Evolutionary conservation across 2,888 invertebrate species (phyloP).

Genomic region (Campoletis raptor): DNA sequence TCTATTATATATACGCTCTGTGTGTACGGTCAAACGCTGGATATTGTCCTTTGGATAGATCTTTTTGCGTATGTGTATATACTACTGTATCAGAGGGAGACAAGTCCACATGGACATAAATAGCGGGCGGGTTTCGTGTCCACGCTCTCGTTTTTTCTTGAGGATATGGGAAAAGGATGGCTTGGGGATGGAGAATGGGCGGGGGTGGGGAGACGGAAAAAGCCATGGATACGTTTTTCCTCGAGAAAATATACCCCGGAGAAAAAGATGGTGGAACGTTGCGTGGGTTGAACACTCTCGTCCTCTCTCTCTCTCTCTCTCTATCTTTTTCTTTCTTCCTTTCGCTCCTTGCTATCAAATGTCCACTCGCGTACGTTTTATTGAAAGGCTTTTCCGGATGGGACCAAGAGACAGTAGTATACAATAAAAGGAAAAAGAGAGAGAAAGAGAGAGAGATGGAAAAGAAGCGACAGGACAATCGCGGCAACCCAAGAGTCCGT

Average conservation of each 20-base stretch:
- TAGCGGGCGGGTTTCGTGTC: constrained; percentile 56
- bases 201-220: constrained; percentile 16
- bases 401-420: constrained; percentile 31
- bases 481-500: constrained; percentile 45
- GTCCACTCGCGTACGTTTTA: constrained; percentile 68
- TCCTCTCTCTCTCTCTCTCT: constrained; percentile 40
- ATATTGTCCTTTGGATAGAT: constrained; percentile 61
- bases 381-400: constrained; percentile 68
- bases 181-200: not conserved
- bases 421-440: not conserved
- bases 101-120: constrained; percentile 54
- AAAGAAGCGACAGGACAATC: constrained; percentile 64
- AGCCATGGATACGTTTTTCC: constrained; percentile 58
- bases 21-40: constrained; percentile 40
- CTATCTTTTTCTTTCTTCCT: constrained; percentile 7
- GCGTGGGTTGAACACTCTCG: constrained; percentile 45
- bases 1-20: constrained; percentile 38
- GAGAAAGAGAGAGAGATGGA: constrained; percentile 32
- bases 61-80: constrained; percentile 21
- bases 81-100: constrained; percentile 11
- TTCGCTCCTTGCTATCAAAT: constrained; percentile 60
- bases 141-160: constrained; percentile 58
- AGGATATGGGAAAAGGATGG: constrained; percentile 35
- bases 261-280: constrained; percentile 53
- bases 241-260: constrained; percentile 60